These are phyloP conservation scores for Beroe ovata DNA, from an alignment of 37 sponge, comb jelly and placozoan species.

Conservation along the genomic window DNA sequence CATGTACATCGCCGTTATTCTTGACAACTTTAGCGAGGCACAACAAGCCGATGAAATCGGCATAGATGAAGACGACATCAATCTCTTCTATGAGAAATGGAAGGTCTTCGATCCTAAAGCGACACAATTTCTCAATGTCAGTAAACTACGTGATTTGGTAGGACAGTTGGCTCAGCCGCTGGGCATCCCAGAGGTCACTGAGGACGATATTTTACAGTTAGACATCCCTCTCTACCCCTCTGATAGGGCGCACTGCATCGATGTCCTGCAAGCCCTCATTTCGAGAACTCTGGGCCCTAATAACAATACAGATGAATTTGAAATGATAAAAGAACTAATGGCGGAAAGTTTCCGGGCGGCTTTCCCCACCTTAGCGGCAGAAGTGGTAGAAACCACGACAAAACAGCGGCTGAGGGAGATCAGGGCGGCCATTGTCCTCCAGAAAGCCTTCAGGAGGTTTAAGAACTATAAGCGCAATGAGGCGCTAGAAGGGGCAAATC, in stretches of 20 bases:
- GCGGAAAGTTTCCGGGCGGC: conserved; percentile 66
- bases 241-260: conserved; percentile 62
- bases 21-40: conserved; percentile 68
- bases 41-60: conserved; percentile 65
- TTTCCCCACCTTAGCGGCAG: conserved; percentile 49
- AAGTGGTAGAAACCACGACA: conserved; percentile 59
- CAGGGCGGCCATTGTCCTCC: conserved; percentile 55
- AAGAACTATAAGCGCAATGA: conserved; percentile 65
- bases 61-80: conserved; percentile 65
- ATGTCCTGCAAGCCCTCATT: conserved; percentile 59
- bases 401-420: conserved; percentile 63
- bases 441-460: conserved; percentile 65
- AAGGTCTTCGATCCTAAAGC: conserved; percentile 67
- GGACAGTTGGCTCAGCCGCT: conserved; percentile 16
- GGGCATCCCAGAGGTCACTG: conserved; percentile 36
- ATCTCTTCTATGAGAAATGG: conserved; percentile 69
- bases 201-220: conserved; percentile 52
- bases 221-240: conserved; percentile 61
- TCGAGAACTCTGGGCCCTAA: conserved; percentile 61
- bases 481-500: conserved; percentile 25
- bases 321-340: conserved; percentile 68
- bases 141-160: conserved; percentile 37
- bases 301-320: conserved; percentile 66
- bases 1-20: conserved; percentile 68
- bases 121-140: conserved; percentile 65